Base-by-base conservation (phyloP, 2,888 invertebrate genomes). In the Auanema sp. region DNA sequence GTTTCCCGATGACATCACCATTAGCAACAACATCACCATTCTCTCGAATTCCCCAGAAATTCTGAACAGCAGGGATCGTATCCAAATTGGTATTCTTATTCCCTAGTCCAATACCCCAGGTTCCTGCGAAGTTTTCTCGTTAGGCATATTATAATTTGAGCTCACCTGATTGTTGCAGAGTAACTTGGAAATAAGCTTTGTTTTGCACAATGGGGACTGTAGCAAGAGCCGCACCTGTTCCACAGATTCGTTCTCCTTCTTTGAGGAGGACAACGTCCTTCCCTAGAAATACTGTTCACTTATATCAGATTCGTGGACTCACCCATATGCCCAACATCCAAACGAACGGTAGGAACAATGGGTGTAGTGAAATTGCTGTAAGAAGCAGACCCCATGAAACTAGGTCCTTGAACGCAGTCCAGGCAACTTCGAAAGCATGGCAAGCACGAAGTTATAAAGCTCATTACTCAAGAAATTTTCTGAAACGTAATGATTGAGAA, bases 121-220 rank as follows among this genome's bases (percentile, higher is more conserved):
- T 89, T 24, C 88, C 88, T 86, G 61, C 16, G 12, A 16, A 61
- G 25, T 33, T 11, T 5, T 33, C 3, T 33, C 8, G 3, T 33
- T 33, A 33, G 8, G n/a, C n/a, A n/a, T n/a, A 33, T 33, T 33
- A 33, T 33, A 8, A 33, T 4, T 14, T 25, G n/a, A 41, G 71
- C 76, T 55, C 71, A 80, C 96, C 96, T 68, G 91, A 90, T 84
- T 97, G 96, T 85, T 97, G 96, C 61, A 98, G 87, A 87, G 97
- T 97, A 6, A 96, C 91, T 88, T 98, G 97, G 85, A 96, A 98
- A 85, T 96, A 98, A 2, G 95, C 91, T 86, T 98, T 98, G 81
- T 94, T 93, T 86, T 98, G 95, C 12, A 92, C 91, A 54, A 98
- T 88, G 0, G 97, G 96, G 8, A 93, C 93, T 83, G 92, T 95